These are phyloP conservation scores for Threskiornis aethiopicus DNA, from an alignment of 2,797 vertebrate species.

Conservation along the genomic window DNA sequence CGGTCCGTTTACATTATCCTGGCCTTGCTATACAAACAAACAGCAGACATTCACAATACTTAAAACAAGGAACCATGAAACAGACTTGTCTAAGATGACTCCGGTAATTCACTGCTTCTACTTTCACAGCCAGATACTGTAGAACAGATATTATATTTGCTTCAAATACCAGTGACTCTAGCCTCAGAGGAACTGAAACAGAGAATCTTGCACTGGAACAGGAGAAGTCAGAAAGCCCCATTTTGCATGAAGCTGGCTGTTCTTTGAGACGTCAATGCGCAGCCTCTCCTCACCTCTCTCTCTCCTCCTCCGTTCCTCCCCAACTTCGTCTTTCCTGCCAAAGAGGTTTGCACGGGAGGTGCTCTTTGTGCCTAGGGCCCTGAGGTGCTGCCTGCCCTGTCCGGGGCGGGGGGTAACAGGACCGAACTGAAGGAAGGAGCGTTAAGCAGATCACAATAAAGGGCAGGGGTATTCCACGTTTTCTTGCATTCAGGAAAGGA, in stretches of 20 bases:
- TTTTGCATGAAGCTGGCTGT: not conserved
- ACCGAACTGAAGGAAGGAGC: not conserved
- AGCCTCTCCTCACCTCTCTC: not conserved
- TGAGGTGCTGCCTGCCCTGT: not conserved
- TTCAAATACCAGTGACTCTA: not conserved
- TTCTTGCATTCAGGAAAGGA: not conserved
- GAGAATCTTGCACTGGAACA: not conserved
- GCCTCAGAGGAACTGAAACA: not conserved
- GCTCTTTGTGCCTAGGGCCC: not conserved
- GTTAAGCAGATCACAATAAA: not conserved
- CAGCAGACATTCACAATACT: not conserved
- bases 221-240: not conserved
- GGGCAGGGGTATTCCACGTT: accelerated
- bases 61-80: not conserved
- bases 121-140: not conserved
- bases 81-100: not conserved
- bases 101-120: not conserved
- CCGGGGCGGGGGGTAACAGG: not conserved
- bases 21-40: not conserved
- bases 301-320: not conserved
- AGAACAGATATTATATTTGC: not conserved
- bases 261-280: not conserved
- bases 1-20: not conserved
- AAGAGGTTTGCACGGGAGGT: not conserved
- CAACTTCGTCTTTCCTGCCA: not conserved